A percentile compares a stretch with the other conserved stretches of the same genome.
Evolutionary conservation across 2,888 invertebrate species (phyloP).

Genomic region (Sesamia inferens): DNA sequence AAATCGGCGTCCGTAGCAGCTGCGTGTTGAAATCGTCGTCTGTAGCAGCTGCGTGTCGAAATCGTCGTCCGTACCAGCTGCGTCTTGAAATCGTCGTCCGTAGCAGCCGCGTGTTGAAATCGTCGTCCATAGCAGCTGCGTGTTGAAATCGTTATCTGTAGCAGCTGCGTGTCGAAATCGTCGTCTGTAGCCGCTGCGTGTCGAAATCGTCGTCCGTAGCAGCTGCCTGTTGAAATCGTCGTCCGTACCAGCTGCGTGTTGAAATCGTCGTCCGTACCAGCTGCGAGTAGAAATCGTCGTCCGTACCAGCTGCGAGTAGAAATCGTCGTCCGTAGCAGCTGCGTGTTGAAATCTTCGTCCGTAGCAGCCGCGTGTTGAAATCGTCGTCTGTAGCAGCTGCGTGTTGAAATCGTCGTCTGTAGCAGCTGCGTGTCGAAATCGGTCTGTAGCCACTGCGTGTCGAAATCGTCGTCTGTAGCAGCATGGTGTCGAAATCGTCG

Average conservation of each 20-base stretch:
- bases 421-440: constrained; percentile 13
- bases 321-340: constrained; percentile 5
- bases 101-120: constrained; percentile 14
- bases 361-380: constrained; percentile 15
- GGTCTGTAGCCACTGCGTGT: constrained; percentile 2
- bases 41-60: constrained; percentile 13
- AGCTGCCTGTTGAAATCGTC: constrained; percentile 11
- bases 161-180: constrained; percentile 13
- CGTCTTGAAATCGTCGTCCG: neutral
- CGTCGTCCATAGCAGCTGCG: constrained; percentile 6
- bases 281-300: neutral
- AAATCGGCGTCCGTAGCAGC: constrained; percentile 1
- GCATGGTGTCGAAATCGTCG: too few species aligned
- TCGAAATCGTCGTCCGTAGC: neutral
- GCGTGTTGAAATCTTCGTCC: neutral
- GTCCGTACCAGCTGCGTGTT: constrained; percentile 7
- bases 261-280: constrained; percentile 1
- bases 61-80: constrained; percentile 6
- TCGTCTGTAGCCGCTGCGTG: constrained; percentile 1
- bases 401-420: neutral
- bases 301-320: constrained; percentile 16
- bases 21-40: neutral
- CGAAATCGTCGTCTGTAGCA: constrained; percentile 1
- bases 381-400: constrained; percentile 5
- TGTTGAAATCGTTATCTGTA: neutral